Conservation (phyloP, 2,888 invertebrate species). For the Drosophila algonquin region DNA sequence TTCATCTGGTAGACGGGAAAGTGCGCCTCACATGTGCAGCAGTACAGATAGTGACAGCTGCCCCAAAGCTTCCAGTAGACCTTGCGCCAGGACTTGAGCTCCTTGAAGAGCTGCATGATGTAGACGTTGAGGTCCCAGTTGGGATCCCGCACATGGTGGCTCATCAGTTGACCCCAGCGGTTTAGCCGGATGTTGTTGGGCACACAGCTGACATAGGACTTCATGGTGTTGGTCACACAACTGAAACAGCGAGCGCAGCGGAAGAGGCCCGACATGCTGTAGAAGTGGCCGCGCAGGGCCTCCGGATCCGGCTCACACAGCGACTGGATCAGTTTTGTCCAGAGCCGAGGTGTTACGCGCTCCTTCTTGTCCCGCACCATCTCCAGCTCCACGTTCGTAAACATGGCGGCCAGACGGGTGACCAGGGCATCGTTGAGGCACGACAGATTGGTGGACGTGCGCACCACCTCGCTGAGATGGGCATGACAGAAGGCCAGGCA, state of each 20-base stretch:
- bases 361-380: conserved; percentile 93
- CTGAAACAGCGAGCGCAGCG: conserved; percentile 90
- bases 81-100: conserved; percentile 93
- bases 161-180: conserved; percentile 89
- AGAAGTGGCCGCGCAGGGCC: conserved; percentile 91
- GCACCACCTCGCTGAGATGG: conserved; percentile 94
- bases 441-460: conserved; percentile 93
- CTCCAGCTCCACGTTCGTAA: conserved; percentile 94
- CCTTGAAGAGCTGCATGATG: conserved; percentile 89
- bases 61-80: conserved; percentile 98
- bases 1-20: conserved; percentile 91
- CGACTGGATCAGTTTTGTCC: conserved; percentile 91
- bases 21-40: conserved; percentile 90
- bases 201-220: conserved; percentile 89
- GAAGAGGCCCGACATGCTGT: conserved; percentile 90
- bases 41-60: conserved; percentile 93
- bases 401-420: conserved; percentile 92
- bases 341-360: conserved; percentile 93
- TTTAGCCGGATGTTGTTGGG: conserved; percentile 90
- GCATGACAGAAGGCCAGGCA: conserved; percentile 94
- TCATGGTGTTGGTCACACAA: conserved; percentile 88
- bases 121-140: conserved; percentile 93
- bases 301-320: conserved; percentile 91
- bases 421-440: conserved; percentile 93
- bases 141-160: conserved; percentile 89